phyloP scores from a whole-genome alignment of 2,888 invertebrate species.

The Epistrophella euchroma region DNA sequence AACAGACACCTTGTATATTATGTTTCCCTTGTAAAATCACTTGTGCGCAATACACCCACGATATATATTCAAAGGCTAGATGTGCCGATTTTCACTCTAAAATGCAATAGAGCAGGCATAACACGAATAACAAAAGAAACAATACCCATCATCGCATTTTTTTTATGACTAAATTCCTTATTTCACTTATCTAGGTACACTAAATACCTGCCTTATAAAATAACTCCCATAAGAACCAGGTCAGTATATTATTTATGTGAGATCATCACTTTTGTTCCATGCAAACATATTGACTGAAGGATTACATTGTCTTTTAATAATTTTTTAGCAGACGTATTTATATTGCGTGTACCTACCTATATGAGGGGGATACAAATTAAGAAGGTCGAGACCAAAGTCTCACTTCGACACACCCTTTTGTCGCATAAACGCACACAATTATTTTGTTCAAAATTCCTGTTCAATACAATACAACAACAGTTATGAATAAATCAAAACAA shows the following conservation, averaged over 20 bases:
- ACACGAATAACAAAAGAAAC: neutral
- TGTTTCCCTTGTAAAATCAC: neutral
- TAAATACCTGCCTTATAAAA: constrained; percentile 48
- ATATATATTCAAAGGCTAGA: neutral
- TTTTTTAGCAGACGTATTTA: constrained; percentile 62
- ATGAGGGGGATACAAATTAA: constrained; percentile 43
- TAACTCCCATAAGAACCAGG: constrained; percentile 51
- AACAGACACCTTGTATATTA: neutral
- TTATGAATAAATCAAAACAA: constrained; percentile 70
- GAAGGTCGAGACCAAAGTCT: constrained; percentile 41
- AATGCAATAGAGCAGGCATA: neutral
- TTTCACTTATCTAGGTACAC: constrained; percentile 20
- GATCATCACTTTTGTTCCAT: constrained; percentile 55
- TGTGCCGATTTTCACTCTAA: neutral
- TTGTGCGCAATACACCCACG: neutral
- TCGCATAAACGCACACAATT: constrained; percentile 54
- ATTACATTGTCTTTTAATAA: constrained; percentile 46
- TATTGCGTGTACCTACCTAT: constrained; percentile 3
- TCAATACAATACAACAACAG: constrained; percentile 62
- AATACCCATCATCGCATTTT: neutral
- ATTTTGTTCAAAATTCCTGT: constrained; percentile 69
- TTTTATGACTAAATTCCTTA: constrained; percentile 41
- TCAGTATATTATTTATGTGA: constrained; percentile 44
- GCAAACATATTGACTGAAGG: constrained; percentile 59
- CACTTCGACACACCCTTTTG: constrained; percentile 59